Conservation (phyloP, 2,888 invertebrate genomes). For the Xestia ashworthii region DNA sequence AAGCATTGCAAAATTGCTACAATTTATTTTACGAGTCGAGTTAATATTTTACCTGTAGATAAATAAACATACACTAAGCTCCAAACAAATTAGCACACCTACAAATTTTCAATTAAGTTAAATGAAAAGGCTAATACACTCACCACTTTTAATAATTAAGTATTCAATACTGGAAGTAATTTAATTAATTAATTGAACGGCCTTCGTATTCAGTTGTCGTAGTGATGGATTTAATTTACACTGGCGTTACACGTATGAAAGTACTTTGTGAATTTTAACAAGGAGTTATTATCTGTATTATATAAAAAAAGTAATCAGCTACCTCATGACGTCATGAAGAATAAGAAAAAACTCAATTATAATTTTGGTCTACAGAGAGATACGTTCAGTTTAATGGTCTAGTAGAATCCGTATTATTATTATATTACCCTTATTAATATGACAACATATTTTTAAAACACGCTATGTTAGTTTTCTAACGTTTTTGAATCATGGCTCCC, state of each 20-base stretch:
- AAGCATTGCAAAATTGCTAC: neutral
- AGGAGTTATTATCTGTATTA: neutral
- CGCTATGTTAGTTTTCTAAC: neutral
- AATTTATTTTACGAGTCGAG: neutral
- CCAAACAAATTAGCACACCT: conserved; percentile 34
- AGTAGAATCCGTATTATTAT: neutral
- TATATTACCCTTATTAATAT: neutral
- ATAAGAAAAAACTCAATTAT: neutral
- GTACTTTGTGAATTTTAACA: conserved; percentile 7
- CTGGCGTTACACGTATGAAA: conserved; percentile 4
- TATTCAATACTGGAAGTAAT: conserved; percentile 46
- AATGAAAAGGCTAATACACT: conserved; percentile 43
- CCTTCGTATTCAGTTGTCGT: conserved; percentile 35
- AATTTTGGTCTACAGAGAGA: neutral
- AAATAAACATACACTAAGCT: neutral
- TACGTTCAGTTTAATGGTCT: neutral
- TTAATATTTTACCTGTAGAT: conserved; percentile 5
- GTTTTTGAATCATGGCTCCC: neutral
- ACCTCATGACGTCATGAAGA: too few species aligned
- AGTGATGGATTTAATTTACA: conserved; percentile 39
- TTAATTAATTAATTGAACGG: conserved; percentile 43
- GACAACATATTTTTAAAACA: neutral
- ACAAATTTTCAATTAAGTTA: conserved; percentile 48
- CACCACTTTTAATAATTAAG: conserved; percentile 57
- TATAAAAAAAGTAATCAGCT: too few species aligned